Base-by-base conservation (phyloP, 2,113 vertebrate genomes). In the Xenopus tropicalis region DNA sequence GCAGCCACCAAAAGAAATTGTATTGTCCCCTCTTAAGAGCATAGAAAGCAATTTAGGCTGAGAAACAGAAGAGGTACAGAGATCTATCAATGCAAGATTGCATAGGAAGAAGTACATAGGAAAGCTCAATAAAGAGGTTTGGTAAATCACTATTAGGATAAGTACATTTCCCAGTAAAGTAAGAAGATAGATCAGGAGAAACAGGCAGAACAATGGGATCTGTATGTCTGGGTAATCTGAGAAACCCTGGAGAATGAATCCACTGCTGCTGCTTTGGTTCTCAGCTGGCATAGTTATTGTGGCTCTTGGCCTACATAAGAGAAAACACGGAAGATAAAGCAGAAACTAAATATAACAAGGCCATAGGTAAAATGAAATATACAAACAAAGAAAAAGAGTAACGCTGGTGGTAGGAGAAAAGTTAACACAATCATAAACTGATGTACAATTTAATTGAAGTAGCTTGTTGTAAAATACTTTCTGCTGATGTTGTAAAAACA, bases 241-340 rank as follows among this genome's bases (percentile, higher is more conserved):
- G 81, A 81, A 75, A 42, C 42, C 71, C 62, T 63, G 1, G 44
- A 81, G 58, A 37, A 74, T 78, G 23, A 81, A 78, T 71, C 67
- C 22, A 51, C 16, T 48, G 16, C 13, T 14, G 16, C 14, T 48
- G 43, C 13, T 44, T 44, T 48, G 6, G 46, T 6, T n/a, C n/a
- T 48, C 10, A 5, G 6, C 29, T 37, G 6, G 29, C 29, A 37
- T 37, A 37, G 29, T 37, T 37, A 37, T 37, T 37, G 29, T 37
- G 29, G 29, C 29, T 37, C 12, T 48, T 48, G 16, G 46, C 16
- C 16, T 48, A 14, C 46, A 48, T 48, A 48, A 48, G 13, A 16
- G 46, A 14, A 37, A 8, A 37, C 29, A 37, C 1, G 29, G 10
- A 9, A 37, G 6, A 37, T 37, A 37, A 37, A 37, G 29, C 29